phyloP scores from a whole-genome alignment of 37 sponge, comb jelly and placozoan species.

The Spongia lamella region DNA sequence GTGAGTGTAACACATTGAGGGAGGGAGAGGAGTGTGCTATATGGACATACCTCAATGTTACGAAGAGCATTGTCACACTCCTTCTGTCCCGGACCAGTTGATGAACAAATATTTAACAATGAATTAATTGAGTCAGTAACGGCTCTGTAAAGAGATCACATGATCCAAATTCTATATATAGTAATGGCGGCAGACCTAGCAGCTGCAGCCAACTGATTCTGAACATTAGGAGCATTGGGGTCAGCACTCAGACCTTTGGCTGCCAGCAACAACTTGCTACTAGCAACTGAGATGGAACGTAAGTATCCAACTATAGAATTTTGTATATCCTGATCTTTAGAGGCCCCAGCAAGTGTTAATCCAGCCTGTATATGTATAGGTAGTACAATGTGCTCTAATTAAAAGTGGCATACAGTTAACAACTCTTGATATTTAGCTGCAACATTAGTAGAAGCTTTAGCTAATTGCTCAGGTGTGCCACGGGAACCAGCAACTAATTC shows the following conservation, averaged over 20 bases:
- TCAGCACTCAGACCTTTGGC: constrained; percentile 91
- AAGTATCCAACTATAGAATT: constrained; percentile 75
- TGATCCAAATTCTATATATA: background rate
- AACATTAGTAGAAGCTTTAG: constrained; percentile 76
- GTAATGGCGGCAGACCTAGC: constrained; percentile 31
- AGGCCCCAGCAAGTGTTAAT: constrained; percentile 83
- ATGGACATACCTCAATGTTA: constrained; percentile 80
- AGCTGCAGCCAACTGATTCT: constrained; percentile 90
- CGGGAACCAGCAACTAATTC: constrained; percentile 85
- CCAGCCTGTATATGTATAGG: constrained; percentile 27
- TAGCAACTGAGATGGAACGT: constrained; percentile 69
- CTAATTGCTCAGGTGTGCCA: constrained; percentile 84
- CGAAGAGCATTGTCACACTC: constrained; percentile 98
- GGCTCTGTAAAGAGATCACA: constrained; percentile 28
- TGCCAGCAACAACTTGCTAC: constrained; percentile 83
- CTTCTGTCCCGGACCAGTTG: constrained; percentile 92
- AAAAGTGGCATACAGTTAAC: constrained; percentile 7
- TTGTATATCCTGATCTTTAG: constrained; percentile 67
- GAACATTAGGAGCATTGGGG: constrained; percentile 96
- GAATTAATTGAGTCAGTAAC: constrained; percentile 97
- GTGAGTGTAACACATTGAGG: background rate
- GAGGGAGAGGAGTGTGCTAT: background rate
- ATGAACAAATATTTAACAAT: constrained; percentile 87
- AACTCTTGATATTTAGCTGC: constrained; percentile 71
- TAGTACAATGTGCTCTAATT: background rate